Conservation (phyloP, 1,140 invertebrate genomes). For the Camponotus vicinus region DNA sequence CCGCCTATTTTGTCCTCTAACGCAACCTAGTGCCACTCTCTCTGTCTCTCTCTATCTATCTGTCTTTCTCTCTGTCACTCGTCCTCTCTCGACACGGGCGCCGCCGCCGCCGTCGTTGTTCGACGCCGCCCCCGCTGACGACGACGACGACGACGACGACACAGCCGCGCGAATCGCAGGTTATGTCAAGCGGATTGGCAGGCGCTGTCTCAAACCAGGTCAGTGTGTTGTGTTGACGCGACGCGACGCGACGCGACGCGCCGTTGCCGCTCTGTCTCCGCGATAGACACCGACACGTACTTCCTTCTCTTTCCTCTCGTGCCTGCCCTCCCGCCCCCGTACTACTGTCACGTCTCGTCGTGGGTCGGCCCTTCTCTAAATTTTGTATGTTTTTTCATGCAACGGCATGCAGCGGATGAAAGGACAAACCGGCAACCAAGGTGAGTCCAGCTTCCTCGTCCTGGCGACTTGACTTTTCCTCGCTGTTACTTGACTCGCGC, state of each 20-base stretch:
- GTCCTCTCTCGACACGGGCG: slow-evolving; percentile 21
- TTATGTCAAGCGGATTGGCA: slow-evolving; percentile 85
- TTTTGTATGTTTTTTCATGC: slow-evolving; percentile 85
- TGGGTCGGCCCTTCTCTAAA: slow-evolving; percentile 78
- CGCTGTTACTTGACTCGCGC: not conserved
- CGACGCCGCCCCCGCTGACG: slow-evolving; percentile 55
- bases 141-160: slow-evolving; percentile 57
- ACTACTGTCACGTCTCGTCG: slow-evolving; percentile 73
- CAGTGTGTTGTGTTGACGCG: slow-evolving; percentile 78
- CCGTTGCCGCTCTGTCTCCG: slow-evolving; percentile 31
- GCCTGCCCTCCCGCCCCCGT: slow-evolving; percentile 64
- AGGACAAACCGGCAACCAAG: slow-evolving; percentile 92
- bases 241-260: slow-evolving; percentile 3
- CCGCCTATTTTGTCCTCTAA: slow-evolving; percentile 14
- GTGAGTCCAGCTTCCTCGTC: slow-evolving; percentile 73
- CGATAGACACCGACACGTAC: slow-evolving; percentile 36
- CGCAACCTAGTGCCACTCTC: not conserved
- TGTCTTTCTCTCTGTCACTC: not conserved
- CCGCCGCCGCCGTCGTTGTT: slow-evolving; percentile 47
- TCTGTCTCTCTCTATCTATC: not conserved
- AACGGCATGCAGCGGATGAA: slow-evolving; percentile 93
- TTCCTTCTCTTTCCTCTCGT: not conserved
- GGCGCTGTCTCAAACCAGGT: slow-evolving; percentile 84
- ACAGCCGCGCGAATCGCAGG: slow-evolving; percentile 78
- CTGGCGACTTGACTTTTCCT: not conserved